Conservation (phyloP, 2,797 vertebrate species). For the Catharus ustulatus region DNA sequence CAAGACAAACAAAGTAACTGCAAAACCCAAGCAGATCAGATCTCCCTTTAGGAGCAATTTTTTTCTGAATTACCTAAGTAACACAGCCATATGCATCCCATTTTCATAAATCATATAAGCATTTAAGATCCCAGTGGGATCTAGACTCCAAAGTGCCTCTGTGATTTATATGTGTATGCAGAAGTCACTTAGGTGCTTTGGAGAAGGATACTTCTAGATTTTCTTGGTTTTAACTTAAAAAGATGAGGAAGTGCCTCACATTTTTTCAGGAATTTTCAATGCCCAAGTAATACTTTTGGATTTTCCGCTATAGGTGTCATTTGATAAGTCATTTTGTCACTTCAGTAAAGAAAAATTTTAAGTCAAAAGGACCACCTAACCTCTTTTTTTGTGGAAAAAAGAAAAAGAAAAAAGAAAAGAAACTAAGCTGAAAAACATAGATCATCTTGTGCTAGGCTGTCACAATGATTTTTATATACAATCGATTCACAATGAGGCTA, state of each 20-base stretch:
- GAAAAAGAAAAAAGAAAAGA: too few relatives aligned
- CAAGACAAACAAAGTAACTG: slow-evolving; percentile 42
- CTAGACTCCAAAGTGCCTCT: neutral
- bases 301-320: neutral
- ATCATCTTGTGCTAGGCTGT: neutral
- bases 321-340: neutral
- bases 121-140: slow-evolving; percentile 31
- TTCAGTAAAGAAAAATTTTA: neutral
- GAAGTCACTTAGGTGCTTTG: slow-evolving; percentile 9
- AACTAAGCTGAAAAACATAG: neutral
- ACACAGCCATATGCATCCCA: neutral
- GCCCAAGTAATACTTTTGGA: neutral
- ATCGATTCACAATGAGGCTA: neutral
- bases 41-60: slow-evolving; percentile 19
- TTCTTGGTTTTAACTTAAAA: neutral
- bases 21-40: slow-evolving; percentile 37
- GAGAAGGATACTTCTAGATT: neutral
- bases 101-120: slow-evolving; percentile 60
- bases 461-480: neutral
- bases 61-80: slow-evolving; percentile 30
- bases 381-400: neutral
- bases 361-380: neutral
- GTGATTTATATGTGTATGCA: neutral
- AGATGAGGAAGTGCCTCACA: neutral
- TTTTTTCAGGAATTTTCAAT: neutral